Base-by-base conservation (phyloP, 2,113 vertebrate genomes). In the Hirundichthys speculiger region DNA sequence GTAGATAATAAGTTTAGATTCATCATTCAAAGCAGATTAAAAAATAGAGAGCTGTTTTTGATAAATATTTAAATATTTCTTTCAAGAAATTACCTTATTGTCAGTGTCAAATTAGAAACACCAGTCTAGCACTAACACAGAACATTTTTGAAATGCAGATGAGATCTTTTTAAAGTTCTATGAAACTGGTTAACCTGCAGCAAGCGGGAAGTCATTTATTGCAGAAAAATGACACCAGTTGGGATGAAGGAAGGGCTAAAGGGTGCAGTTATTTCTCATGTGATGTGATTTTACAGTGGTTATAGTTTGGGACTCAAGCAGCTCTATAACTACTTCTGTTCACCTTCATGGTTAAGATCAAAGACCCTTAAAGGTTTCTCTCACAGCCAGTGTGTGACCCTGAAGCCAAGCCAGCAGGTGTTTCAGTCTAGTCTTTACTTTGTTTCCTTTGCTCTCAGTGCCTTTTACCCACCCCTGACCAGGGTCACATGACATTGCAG, bases 361-460 rank as follows among this genome's bases (percentile, higher is more conserved):
- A 77, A 85, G 85, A 78, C 79, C 71, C 64, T 73, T 30, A 45
- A 77, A 83, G 85, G 79, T 81, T 80, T 45, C 62, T 58, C 50
- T 76, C 88, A 83, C 90, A 92, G 89, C 86, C 84, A 81, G 82
- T 83, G 68, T 40, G 2, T 71, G 79, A 86, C 84, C 86, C 84
- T 24, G 78, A 81, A 82, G 82, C 82, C 78, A 80, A 62, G 67
- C 48, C 47, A 73, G 65, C 40, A 63, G 59, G 55, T 57, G 41
- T 73, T 72, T 65, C 54, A 60, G 15, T 63, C 55, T 70, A 73
- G 43, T 48, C 46, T 69, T 49, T 72, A 55, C 41, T 49, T 61
- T 56, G 25, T 76, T 64, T 69, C 58, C n/a, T 48, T 50, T 53
- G 41, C 42, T 52, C 43, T 46, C 15, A 15, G 40, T 60, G 62